Conservation (phyloP, 2,113 vertebrate species). For the Galeopterus variegatus region DNA sequence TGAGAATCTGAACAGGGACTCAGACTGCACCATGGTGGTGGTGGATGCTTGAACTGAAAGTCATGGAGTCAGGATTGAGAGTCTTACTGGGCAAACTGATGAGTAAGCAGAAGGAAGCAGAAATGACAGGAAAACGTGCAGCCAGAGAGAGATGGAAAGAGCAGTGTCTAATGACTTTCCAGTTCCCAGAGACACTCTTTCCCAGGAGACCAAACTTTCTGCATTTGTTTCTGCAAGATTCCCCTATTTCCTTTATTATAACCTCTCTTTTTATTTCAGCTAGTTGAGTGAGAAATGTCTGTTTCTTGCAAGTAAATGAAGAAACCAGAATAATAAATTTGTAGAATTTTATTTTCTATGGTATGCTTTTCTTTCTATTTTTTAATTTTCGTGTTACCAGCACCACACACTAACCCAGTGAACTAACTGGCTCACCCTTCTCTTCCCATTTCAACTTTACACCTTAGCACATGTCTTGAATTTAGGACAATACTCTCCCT, state of each 20-base stretch:
- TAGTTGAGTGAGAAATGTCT: neutral
- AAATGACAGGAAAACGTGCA: neutral
- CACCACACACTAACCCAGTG: too few relatives aligned
- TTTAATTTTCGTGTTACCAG: too few relatives aligned
- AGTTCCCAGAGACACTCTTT: neutral
- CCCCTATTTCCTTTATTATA: neutral
- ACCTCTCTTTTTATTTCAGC: neutral
- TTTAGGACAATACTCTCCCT: neutral
- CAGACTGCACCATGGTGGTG: neutral
- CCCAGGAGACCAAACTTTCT: neutral
- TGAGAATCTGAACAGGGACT: conserved; percentile 19
- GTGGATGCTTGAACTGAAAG: neutral
- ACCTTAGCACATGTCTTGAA: neutral
- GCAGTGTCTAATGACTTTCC: neutral
- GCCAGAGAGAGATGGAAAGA: neutral
- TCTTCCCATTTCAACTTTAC: conserved; percentile 34
- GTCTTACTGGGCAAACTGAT: neutral
- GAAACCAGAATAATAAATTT: conserved; percentile 39
- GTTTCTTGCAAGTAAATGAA: conserved; percentile 13
- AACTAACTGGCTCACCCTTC: neutral
- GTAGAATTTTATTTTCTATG: conserved; percentile 5
- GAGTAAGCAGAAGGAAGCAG: neutral
- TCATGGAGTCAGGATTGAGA: neutral
- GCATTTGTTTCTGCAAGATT: neutral
- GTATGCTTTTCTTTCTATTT: neutral